Evolutionary conservation across 2,888 invertebrate genomes (phyloP).

Genomic region (Acanthosepion pharaonis): DNA sequence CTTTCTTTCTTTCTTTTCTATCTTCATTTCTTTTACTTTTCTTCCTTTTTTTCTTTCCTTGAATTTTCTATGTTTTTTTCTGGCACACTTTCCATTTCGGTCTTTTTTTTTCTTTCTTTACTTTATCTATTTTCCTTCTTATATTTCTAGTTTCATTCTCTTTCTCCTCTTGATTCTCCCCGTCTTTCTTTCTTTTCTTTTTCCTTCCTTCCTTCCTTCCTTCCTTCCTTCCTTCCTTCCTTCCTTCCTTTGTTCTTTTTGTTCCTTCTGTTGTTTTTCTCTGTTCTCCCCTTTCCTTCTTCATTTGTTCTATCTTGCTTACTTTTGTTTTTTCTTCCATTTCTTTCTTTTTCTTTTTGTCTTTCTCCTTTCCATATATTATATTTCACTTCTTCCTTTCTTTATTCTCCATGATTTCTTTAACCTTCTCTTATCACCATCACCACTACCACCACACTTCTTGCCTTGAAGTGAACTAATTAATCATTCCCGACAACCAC

Average conservation of each 20-base stretch:
- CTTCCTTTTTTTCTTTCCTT: too few species aligned
- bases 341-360: background rate
- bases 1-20: too few species aligned
- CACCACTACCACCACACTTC: too few species aligned
- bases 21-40: too few species aligned
- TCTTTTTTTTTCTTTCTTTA: too few species aligned
- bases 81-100: too few species aligned
- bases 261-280: background rate
- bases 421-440: too few species aligned
- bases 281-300: background rate
- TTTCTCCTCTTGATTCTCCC: too few species aligned
- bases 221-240: background rate
- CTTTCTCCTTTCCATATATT: background rate
- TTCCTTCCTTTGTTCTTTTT: background rate
- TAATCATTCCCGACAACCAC: background rate
- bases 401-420: background rate
- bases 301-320: background rate
- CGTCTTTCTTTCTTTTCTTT: background rate
- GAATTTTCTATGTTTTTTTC: too few species aligned
- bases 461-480: background rate
- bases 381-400: fast-evolving
- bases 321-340: background rate
- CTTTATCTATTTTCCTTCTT: too few species aligned
- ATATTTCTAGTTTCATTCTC: too few species aligned
- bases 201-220: background rate